Evolutionary conservation across 2,113 vertebrate species (phyloP).

Genomic region (Ciconia maguari): DNA sequence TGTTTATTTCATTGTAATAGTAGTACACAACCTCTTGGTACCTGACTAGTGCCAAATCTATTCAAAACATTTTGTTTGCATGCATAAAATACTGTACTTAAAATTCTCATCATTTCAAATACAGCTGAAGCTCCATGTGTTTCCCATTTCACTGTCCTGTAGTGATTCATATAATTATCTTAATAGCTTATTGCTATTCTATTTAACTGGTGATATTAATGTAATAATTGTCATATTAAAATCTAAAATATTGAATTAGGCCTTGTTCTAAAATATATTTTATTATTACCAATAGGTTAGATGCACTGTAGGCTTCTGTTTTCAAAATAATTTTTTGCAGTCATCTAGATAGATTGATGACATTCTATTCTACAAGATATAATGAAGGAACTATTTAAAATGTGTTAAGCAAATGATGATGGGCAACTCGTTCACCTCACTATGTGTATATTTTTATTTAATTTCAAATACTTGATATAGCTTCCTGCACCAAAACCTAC

Average conservation of each 20-base stretch:
- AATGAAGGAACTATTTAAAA: neutral
- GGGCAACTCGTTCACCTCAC: neutral
- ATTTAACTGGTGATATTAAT: slow-evolving; percentile 33
- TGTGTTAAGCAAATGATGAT: neutral
- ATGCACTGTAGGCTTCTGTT: neutral
- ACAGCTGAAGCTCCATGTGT: neutral
- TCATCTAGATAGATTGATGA: neutral
- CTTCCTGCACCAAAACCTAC: neutral
- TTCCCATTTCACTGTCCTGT: slow-evolving; percentile 40
- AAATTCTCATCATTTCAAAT: slow-evolving; percentile 41
- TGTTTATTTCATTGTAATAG: neutral
- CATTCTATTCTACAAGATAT: neutral
- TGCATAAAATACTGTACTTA: slow-evolving; percentile 42
- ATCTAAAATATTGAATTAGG: slow-evolving; percentile 15
- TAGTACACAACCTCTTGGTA: neutral
- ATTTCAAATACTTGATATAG: neutral
- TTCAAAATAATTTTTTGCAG: neutral
- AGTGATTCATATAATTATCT: slow-evolving; percentile 59
- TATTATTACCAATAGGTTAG: neutral
- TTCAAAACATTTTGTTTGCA: slow-evolving; percentile 30
- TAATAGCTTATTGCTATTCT: slow-evolving; percentile 42
- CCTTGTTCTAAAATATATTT: slow-evolving; percentile 15
- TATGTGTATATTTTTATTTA: neutral
- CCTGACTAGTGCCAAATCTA: slow-evolving; percentile 40
- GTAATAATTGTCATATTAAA: slow-evolving; percentile 45